Base-by-base conservation (phyloP, 2,797 vertebrate species). In the Chiroxiphia lanceolata region DNA sequence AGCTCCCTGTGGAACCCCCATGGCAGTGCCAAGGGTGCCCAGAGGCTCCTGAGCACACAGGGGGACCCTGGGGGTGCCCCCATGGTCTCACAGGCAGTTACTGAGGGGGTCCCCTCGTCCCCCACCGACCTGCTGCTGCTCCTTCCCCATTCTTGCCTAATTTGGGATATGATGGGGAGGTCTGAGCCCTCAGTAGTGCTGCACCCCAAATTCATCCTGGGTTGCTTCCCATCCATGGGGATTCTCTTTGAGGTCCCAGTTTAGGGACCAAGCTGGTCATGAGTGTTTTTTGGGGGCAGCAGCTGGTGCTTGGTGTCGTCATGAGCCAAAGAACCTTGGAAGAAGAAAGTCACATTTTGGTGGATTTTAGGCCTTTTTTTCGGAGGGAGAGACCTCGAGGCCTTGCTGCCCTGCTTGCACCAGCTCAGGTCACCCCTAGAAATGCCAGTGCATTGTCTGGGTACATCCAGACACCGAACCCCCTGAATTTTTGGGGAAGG, bases 111-210 rank as follows among this genome's bases (percentile, higher is more conserved):
- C 6, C 40, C 57, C 21, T 12, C 2, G 2, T 25, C 20, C 29
- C 33, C 17, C 15, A 22, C 26, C 23, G 5, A 1, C 53, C 33
- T 57, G 27, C 25, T 71, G 44, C 23, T 3, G 2, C 31, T 77
- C 19, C 29, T n/a, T 70, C 51, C 31, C 27, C 17, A 1, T 69
- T 83, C 21, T 69, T 51, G 15, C 29, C 53, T 47, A 16, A 36
- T 74, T 57, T 50, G 20, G 44, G 45, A 27, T n/a, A 8, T 0
- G 0, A 1, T 1, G 20, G 19, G 21, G 25, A 40, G 4, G 15
- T 47, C 38, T 0, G 0, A 61, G 42, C 13, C 15, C 51, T 16
- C 7, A 3, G 34, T 17, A 8, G n/a, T 0, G 0, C 72, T 64
- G 45, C 0, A 0, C 48, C 50, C 23, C 9, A 1, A 0, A 25